phyloP scores from a whole-genome alignment of 2,797 vertebrate genomes.

The Cirrhinus molitorella region DNA sequence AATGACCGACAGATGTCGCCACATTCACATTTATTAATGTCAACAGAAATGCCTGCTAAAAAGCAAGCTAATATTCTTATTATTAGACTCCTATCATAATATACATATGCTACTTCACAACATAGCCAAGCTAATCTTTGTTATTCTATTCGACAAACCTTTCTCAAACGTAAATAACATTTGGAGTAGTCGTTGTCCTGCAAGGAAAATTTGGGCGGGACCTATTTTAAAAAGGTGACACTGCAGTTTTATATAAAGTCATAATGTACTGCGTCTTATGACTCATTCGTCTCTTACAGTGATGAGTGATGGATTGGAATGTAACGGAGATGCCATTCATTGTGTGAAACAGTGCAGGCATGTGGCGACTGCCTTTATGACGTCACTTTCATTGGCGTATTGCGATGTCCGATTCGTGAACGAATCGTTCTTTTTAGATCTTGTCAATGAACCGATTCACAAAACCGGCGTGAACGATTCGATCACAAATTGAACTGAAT shows the following conservation, averaged over 20 bases:
- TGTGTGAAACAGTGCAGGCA: conserved; percentile 56
- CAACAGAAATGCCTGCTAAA: neutral
- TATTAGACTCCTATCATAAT: neutral
- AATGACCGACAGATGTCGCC: conserved; percentile 70
- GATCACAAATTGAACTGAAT: neutral
- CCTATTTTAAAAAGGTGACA: neutral
- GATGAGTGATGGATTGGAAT: neutral
- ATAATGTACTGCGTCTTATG: neutral
- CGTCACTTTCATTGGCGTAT: conserved; percentile 54
- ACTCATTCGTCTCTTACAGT: neutral
- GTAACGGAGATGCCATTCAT: conserved; percentile 17
- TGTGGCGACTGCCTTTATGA: conserved; percentile 68
- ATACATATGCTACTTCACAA: neutral
- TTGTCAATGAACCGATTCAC: conserved; percentile 11
- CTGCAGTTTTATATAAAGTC: neutral
- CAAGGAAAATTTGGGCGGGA: neutral
- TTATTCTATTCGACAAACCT: neutral
- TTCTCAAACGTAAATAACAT: neutral
- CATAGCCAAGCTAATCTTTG: too few relatives aligned
- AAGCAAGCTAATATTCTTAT: neutral
- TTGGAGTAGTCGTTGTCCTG: neutral
- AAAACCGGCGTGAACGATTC: neutral
- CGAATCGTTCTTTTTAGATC: conserved; percentile 34
- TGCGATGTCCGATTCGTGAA: conserved; percentile 78
- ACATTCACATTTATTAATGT: conserved; percentile 21